These are phyloP conservation scores for Dichetophora obliterata DNA, from an alignment of 2,888 invertebrate species.

Conservation along the genomic window DNA sequence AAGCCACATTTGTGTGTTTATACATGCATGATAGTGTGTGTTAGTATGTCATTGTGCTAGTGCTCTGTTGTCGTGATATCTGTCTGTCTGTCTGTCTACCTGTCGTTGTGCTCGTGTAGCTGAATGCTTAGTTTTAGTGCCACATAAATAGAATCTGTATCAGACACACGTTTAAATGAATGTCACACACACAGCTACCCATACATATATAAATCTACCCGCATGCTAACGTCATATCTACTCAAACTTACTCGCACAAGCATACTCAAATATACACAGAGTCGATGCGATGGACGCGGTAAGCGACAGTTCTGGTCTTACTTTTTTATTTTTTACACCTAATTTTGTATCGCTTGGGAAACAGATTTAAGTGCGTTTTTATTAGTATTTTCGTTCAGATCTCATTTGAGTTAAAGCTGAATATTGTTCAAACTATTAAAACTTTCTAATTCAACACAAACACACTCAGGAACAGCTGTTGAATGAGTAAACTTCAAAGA, in stretches of 20 bases:
- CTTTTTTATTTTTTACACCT: neutral
- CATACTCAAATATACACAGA: neutral
- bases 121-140: constrained; percentile 6
- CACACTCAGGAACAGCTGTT: no score
- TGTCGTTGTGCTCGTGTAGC: neutral
- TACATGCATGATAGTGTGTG: neutral
- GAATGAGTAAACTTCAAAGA: no score
- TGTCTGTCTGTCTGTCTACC: neutral
- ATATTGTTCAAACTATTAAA: neutral
- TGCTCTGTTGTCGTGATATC: neutral
- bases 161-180: constrained; percentile 26
- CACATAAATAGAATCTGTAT: constrained; percentile 27
- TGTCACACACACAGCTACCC: neutral
- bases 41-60: neutral
- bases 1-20: neutral
- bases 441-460: neutral
- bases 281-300: neutral
- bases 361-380: neutral
- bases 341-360: neutral
- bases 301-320: no score
- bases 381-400: no score
- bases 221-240: neutral
- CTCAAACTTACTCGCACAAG: neutral
- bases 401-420: neutral
- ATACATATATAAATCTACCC: neutral